Base-by-base conservation (phyloP, 2,113 vertebrate genomes). In the Gavia stellata region DNA sequence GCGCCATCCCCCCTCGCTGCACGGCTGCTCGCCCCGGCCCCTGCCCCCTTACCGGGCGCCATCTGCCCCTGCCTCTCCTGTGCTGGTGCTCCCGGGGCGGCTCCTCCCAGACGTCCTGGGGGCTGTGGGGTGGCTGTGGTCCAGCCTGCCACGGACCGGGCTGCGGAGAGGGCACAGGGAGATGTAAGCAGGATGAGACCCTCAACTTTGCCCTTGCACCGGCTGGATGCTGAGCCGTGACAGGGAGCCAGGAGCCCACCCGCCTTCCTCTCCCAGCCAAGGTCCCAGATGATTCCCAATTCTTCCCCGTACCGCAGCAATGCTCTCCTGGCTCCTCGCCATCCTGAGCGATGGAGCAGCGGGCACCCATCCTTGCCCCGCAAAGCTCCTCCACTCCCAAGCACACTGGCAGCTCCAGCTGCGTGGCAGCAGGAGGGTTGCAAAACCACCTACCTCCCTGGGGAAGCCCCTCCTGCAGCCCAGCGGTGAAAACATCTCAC, bases 101-200 rank as follows among this genome's bases (percentile, higher is more conserved):
- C 44, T 17, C 1, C 0, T 81, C 12, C 91, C 53, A 50, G 28
- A 0, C 0, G 3, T 45, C 20, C 42, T 3, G 17, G 4, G 53
- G 49, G 8, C 12, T 6, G 0, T 0, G 14, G 14, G 8, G 6
- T 0, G 5, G 53, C 2, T 2, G 3, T 0, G 28, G 34, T 17
- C 53, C 12, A 6, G 18, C 15, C 56, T 18, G 25, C 65, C 68
- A 6, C 0, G 33, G 61, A 5, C 10, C 1, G 0, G 19, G 74
- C 94, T 97, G 92, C 0, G 1, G 58, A 62, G 86, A 63, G 19
- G 34, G 12, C 34, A 84, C 29, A 63, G 53, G 15, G 42, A 81
- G 31, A 33, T 0, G 13, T 14, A 59, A 81, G 38, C 59, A 17
- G 59, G 61, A 6, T 63, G 45, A 84, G 47, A 52, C 10, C 38